These are phyloP conservation scores for Mastomys coucha DNA, from an alignment of 2,113 vertebrate genomes.

Conservation along the genomic window DNA sequence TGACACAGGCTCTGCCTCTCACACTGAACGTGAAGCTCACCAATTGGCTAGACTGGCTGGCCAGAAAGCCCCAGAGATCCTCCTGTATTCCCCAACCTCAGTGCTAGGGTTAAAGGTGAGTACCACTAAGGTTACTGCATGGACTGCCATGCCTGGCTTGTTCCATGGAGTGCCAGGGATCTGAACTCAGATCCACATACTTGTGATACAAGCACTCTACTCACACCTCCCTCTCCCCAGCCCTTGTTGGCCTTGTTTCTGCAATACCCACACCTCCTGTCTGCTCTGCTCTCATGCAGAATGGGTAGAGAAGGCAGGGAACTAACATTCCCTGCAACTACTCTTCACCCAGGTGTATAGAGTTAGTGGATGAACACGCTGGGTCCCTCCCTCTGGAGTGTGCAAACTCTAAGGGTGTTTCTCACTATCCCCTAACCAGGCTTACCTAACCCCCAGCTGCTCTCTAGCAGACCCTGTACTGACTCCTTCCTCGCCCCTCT, in stretches of 20 bases:
- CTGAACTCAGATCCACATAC: neutral
- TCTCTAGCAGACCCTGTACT: neutral
- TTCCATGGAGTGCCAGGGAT: neutral
- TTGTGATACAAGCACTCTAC: neutral
- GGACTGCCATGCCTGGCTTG: neutral
- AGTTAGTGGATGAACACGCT: neutral
- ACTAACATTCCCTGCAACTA: neutral
- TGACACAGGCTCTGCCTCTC: neutral
- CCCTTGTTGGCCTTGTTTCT: neutral
- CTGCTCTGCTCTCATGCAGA: neutral
- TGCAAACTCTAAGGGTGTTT: neutral
- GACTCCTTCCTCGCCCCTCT: neutral
- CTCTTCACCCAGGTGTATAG: neutral
- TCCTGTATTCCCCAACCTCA: neutral
- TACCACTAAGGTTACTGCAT: neutral
- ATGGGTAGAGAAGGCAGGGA: neutral
- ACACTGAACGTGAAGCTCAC: neutral
- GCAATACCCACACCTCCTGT: neutral
- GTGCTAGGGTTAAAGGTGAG: neutral
- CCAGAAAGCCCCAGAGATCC: neutral
- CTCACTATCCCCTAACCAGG: neutral
- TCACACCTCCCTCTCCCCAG: neutral
- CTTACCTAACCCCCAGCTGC: neutral
- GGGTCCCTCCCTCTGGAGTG: neutral
- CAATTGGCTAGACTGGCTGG: neutral